Evolutionary conservation across 2,113 vertebrate species (phyloP), one percentile per base, ranked within the genome.

Genomic region (Apteryx owenii): DNA sequence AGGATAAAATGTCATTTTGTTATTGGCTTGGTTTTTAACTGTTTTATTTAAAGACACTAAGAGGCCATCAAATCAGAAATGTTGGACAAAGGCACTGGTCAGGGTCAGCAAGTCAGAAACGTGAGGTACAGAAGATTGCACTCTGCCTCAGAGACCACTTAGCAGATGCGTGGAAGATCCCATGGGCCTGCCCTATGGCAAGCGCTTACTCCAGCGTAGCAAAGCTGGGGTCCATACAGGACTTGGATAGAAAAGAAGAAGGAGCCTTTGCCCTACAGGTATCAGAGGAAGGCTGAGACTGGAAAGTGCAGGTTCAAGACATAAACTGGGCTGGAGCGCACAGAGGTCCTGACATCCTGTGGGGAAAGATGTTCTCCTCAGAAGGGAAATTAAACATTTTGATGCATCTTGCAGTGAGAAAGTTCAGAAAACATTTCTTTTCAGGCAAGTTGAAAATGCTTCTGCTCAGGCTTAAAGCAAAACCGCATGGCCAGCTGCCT

Each of bases 191-290:
- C 9, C 62, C 75, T 50, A 4, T 17, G 42, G 9, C 54, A 11
- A 2, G 0, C 36, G 50, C 8, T 31, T 38, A 65, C 9, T 20
- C 33, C 15, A 40, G 19, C 64, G 58, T 17, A 51, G 25, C 19
- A 68, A 85, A 76, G 13, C 0, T 0, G 4, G 0, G 0, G 12
- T 29, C 29, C 33, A 19, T 10, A 20, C 26, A 85, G 25, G 40
- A 71, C 40, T 48, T 25, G 33, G 33, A 20, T 7, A 54, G 53
- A n/a, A 62, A 76, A 69, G 20, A 42, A 71, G 40, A 50, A 65
- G 61, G 16, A 76, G 9, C 7, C 46, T 22, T 71, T 76, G 13
- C 44, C 31, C 31, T 68, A 31, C 28, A 88, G n/a, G 12, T 36
- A 44, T 51, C n/a, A 81, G 31, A 33, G 28, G n/a, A 62, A 71